A percentile compares a stretch with the other conserved stretches of the same genome.
These are phyloP conservation scores for Ctenomys sociabilis DNA, from an alignment of 2,113 vertebrate genomes.

Conservation along the genomic window DNA sequence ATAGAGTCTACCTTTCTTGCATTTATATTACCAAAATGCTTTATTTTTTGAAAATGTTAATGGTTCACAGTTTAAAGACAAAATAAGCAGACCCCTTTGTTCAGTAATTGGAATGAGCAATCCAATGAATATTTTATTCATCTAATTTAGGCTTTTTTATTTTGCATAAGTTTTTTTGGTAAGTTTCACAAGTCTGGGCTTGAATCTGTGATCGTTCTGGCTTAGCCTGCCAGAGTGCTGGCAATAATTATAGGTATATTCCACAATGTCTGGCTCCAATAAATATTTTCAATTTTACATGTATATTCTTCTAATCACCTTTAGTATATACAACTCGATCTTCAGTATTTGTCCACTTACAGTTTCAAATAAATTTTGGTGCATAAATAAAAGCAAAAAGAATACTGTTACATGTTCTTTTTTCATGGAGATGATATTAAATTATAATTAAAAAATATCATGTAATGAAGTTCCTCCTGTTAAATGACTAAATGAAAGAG, in stretches of 20 bases:
- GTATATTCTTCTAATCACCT: background rate
- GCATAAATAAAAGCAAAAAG: constrained; percentile 1
- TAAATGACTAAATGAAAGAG: background rate
- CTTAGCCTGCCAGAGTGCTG: background rate
- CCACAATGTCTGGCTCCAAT: background rate
- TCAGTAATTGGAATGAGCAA: background rate
- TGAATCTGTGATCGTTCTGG: background rate
- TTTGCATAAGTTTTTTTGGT: background rate
- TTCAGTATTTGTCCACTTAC: constrained; percentile 13
- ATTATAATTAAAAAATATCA: background rate
- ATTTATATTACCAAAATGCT: constrained; percentile 42
- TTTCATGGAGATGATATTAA: background rate
- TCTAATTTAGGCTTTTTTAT: background rate
- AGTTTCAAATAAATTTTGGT: constrained; percentile 12
- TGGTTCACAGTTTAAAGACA: constrained; percentile 19
- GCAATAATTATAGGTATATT: background rate
- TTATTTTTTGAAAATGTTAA: constrained; percentile 21
- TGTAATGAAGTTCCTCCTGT: background rate
- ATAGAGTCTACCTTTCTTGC: background rate
- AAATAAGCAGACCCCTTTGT: background rate
- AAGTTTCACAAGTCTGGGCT: background rate
- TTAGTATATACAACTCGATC: background rate
- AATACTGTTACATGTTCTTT: background rate
- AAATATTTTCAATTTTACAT: constrained; percentile 1
- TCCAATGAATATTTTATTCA: background rate